These are phyloP conservation scores for Ectemnius cavifrons DNA, from an alignment of 2,888 invertebrate genomes.

Conservation along the genomic window DNA sequence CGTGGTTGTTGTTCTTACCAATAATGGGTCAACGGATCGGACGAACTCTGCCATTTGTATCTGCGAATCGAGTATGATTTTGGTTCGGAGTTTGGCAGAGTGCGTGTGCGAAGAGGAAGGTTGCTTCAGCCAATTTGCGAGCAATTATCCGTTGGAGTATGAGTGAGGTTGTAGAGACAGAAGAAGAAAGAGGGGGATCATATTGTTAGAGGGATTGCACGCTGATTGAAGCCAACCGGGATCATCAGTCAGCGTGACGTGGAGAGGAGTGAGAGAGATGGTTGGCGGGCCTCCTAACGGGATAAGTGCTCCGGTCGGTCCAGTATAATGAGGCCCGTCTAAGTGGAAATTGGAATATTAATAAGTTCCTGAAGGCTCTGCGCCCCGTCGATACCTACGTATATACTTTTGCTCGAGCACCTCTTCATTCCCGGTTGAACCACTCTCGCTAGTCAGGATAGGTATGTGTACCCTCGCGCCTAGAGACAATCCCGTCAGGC, in stretches of 20 bases:
- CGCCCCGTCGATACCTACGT: not conserved
- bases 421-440: not conserved
- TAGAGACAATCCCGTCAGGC: not conserved
- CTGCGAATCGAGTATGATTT: too few relatives aligned
- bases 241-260: constrained; percentile 23
- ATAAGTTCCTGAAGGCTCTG: constrained; percentile 13
- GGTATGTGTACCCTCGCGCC: not conserved
- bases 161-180: not conserved
- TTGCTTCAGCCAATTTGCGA: constrained; percentile 42
- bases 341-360: constrained; percentile 27
- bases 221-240: constrained; percentile 6
- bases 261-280: constrained; percentile 7
- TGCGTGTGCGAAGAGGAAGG: too few relatives aligned
- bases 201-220: constrained; percentile 23
- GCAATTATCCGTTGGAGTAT: constrained; percentile 46
- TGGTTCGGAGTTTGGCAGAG: too few relatives aligned
- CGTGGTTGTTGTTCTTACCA: constrained; percentile 16
- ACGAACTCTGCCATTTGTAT: too few relatives aligned
- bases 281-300: constrained; percentile 14
- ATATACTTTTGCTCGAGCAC: not conserved
- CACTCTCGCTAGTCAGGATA: not conserved
- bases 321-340: constrained; percentile 17
- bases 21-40: too few relatives aligned
- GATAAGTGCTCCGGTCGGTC: constrained; percentile 20
- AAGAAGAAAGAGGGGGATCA: not conserved